Evolutionary conservation across 2,113 vertebrate genomes (phyloP), one percentile per base, ranked within the genome.

Genomic region (Poicephalus meyeri): DNA sequence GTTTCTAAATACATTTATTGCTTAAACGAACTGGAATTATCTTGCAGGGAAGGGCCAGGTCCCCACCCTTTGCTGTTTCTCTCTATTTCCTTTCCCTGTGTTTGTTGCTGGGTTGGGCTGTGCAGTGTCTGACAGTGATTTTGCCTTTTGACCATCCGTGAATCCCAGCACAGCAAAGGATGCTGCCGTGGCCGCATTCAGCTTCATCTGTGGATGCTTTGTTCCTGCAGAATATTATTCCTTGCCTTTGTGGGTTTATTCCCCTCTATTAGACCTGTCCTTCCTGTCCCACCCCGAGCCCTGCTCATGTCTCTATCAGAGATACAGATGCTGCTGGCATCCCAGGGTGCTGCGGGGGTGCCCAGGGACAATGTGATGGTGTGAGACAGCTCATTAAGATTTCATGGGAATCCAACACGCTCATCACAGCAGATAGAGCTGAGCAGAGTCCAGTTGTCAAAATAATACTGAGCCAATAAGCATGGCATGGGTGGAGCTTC

Each of bases 381-480:
- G 47, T 46, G 0, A 83, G 55, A 21, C 25, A 0, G 55, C 5
- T 65, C 28, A n/a, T 78, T 64, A 24, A 61, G 17, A 77, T 95
- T 71, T 9, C 78, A 80, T 29, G 89, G 88, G 85, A 73, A 35
- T 42, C 85, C 18, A 25, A 47, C 77, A 2, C 7, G 11, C 77
- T 85, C 52, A 63, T 70, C 58, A 23, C 77, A 66, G 84, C 80
- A 83, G 60, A 35, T 53, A 4, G 65, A 79, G 92, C 96, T 19
- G 89, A 77, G 28, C 65, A 7, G 91, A 52, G 82, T 33, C 91
- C 92, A 42, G 31, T 91, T 94, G 95, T 89, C 98, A 98, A 73
- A 95, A 90, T 65, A 77, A 77, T 83, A 83, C 33, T 2, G 91
- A 96, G 96, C 99, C 99, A 99, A 99, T 99, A 86, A 81, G 96